These are phyloP conservation scores for Indicator indicator DNA, from an alignment of 2,113 vertebrate species.

Conservation along the genomic window DNA sequence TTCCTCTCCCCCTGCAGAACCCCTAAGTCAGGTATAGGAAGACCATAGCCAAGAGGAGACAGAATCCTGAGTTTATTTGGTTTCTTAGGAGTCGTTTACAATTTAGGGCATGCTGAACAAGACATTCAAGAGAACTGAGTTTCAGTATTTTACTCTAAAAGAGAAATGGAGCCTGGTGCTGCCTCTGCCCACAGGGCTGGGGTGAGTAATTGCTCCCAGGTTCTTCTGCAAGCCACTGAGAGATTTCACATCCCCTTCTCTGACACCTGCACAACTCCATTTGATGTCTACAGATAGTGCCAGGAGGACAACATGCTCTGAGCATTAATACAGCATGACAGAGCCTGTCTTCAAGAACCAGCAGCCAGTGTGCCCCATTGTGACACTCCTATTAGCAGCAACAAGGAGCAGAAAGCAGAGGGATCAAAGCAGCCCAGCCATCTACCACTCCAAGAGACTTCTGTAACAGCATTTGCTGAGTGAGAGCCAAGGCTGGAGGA, in stretches of 20 bases:
- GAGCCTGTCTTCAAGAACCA: neutral
- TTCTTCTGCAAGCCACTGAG: neutral
- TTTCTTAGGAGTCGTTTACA: neutral
- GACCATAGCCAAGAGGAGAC: neutral
- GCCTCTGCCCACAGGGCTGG: neutral
- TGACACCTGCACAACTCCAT: neutral
- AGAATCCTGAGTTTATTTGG: neutral
- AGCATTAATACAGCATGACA: neutral
- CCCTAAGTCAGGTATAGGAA: neutral
- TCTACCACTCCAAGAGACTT: neutral
- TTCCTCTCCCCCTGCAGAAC: neutral
- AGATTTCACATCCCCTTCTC: neutral
- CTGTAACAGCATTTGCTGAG: neutral
- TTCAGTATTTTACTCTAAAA: neutral
- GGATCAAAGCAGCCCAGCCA: neutral
- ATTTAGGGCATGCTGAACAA: neutral
- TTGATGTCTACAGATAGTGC: neutral
- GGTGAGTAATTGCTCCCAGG: neutral
- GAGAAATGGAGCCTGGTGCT: fast-evolving
- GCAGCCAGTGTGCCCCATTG: neutral
- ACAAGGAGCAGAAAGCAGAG: neutral
- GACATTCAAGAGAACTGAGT: neutral
- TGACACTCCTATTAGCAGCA: neutral
- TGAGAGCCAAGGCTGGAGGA: neutral
- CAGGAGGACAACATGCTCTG: neutral